Conservation (phyloP, 2,888 invertebrate species). For the Lapara coniferarum region DNA sequence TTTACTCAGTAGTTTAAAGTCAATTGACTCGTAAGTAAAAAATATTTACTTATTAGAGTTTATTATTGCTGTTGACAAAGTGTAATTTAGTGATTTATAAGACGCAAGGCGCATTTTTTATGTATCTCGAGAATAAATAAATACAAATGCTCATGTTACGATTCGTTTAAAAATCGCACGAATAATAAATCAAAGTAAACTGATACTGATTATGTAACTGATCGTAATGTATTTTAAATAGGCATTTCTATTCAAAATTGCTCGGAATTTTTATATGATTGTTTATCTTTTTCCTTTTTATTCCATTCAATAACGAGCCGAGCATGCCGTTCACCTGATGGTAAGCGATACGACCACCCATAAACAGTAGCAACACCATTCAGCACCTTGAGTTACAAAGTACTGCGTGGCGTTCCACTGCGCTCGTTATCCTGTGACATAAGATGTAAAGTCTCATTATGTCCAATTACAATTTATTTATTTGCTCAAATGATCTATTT, state of each 20-base stretch:
- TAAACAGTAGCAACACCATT: too few relatives aligned
- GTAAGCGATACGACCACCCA: too few relatives aligned
- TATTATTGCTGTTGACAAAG: not conserved
- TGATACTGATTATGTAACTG: not conserved
- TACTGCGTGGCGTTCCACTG: too few relatives aligned
- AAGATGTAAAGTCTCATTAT: too few relatives aligned
- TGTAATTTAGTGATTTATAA: not conserved
- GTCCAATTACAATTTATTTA: too few relatives aligned
- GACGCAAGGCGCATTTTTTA: conserved; percentile 6
- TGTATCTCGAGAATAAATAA: not conserved
- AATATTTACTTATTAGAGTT: not conserved
- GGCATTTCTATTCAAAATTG: too few relatives aligned
- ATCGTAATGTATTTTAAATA: not conserved
- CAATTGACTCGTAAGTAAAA: not conserved
- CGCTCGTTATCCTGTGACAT: too few relatives aligned
- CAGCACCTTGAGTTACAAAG: too few relatives aligned
- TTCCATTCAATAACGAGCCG: too few relatives aligned
- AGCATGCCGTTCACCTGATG: too few relatives aligned
- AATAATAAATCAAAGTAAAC: conserved; percentile 4
- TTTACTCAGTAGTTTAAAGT: not conserved
- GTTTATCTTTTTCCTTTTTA: too few relatives aligned
- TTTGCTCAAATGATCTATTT: not conserved
- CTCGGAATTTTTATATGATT: too few relatives aligned
- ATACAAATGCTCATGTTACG: not conserved
- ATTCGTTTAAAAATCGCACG: not conserved